Conservation (phyloP, 2,797 vertebrate genomes). For the Echiichthys vipera region DNA sequence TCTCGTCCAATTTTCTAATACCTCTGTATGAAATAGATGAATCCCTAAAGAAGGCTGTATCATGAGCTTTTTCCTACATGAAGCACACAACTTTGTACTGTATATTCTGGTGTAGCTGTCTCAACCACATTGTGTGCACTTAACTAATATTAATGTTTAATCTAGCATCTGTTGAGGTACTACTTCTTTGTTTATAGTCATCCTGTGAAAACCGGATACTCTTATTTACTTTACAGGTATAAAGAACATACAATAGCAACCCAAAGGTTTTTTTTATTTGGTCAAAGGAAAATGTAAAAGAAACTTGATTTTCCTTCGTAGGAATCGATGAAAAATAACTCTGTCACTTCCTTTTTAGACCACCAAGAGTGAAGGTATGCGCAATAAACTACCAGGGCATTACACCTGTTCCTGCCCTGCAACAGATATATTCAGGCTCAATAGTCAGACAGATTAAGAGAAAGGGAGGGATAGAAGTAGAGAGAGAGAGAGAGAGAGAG, state of each 20-base stretch:
- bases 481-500: constrained; percentile 39
- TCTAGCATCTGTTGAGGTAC: neutral
- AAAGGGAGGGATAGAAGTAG: constrained; percentile 11
- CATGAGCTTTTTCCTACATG: neutral
- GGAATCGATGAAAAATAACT: neutral
- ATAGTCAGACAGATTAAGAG: constrained; percentile 19
- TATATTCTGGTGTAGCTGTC: neutral
- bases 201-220: neutral
- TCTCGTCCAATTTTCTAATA: neutral
- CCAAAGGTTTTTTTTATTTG: neutral
- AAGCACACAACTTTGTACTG: neutral
- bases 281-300: neutral
- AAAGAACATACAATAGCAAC: neutral
- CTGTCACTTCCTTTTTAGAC: neutral
- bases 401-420: constrained; percentile 43
- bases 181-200: neutral
- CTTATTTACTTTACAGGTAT: constrained; percentile 4
- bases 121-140: neutral
- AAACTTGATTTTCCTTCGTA: neutral
- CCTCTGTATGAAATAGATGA: neutral
- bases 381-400: neutral
- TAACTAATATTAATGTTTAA: neutral
- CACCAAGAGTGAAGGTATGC: neutral
- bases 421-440: constrained; percentile 21
- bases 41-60: neutral